Conservation (phyloP, 2,888 invertebrate genomes). For the Eupithecia tripunctaria region DNA sequence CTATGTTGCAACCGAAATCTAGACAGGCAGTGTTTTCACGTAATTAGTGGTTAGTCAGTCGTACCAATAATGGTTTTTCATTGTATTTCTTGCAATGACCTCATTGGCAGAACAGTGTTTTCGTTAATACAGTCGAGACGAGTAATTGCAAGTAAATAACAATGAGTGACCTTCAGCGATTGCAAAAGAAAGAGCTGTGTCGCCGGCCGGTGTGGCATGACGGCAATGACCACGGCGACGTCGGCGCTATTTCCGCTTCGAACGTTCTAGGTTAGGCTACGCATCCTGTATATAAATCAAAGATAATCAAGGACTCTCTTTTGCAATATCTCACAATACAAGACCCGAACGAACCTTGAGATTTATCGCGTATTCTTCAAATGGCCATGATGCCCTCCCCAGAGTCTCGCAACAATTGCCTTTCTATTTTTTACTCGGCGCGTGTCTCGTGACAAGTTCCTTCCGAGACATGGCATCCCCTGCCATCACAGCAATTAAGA, state of each 20-base stretch:
- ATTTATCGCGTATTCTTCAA: background rate
- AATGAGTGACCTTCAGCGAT: constrained; percentile 70
- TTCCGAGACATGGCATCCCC: constrained; percentile 58
- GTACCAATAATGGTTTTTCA: constrained; percentile 66
- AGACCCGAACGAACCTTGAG: background rate
- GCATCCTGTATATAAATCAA: constrained; percentile 19
- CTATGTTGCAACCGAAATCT: constrained; percentile 55
- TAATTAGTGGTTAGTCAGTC: constrained; percentile 68
- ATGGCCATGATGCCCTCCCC: constrained; percentile 2
- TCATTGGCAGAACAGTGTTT: constrained; percentile 66
- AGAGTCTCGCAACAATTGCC: constrained; percentile 12
- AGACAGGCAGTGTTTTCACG: constrained; percentile 57
- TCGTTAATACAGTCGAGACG: constrained; percentile 60
- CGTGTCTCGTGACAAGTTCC: constrained; percentile 66
- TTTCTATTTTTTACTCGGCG: constrained; percentile 46
- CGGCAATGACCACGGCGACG: constrained; percentile 37
- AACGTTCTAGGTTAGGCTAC: constrained; percentile 49
- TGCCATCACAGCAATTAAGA: constrained; percentile 78
- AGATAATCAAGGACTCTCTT: constrained; percentile 3
- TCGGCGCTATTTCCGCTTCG: constrained; percentile 51
- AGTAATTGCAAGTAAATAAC: constrained; percentile 66
- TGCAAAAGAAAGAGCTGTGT: constrained; percentile 49
- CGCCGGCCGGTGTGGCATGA: constrained; percentile 38
- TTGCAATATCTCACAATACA: background rate
- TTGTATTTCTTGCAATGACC: constrained; percentile 69